phyloP scores from a whole-genome alignment of 35 echinoderm and acorn worm species.

The Anneissia japonica region DNA sequence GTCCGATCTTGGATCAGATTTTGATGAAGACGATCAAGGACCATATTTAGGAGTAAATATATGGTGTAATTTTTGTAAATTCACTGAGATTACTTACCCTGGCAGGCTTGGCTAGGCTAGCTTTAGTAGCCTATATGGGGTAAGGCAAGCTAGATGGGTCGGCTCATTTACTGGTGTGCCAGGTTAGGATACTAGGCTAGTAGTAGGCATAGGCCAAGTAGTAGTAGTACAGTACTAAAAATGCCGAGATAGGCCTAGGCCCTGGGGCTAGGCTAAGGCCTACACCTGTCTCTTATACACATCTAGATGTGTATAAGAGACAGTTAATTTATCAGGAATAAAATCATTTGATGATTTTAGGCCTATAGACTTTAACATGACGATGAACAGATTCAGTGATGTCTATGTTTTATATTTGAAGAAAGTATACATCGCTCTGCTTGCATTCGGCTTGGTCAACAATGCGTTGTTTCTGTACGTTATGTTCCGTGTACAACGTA shows the following conservation, averaged over 20 bases:
- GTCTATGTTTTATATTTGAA: neutral
- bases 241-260: no score
- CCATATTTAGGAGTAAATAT: slow-evolving; percentile 85
- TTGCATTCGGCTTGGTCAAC: slow-evolving; percentile 26
- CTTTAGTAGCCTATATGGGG: neutral
- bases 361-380: neutral
- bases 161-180: no score
- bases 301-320: no score
- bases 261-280: neutral
- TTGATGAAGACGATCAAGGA: slow-evolving; percentile 91
- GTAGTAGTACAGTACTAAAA: no score
- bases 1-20: slow-evolving; percentile 94
- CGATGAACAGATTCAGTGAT: neutral
- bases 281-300: no score
- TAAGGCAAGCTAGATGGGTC: no score
- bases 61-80: neutral
- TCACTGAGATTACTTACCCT: neutral
- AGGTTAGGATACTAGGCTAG: no score
- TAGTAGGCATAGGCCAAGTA: no score
- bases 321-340: neutral
- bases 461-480: slow-evolving; percentile 36
- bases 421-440: neutral
- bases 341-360: neutral
- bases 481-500: slow-evolving; percentile 10
- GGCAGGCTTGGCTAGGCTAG: neutral